A percentile compares a stretch with the other conserved stretches of the same genome.
Conservation (phyloP, 2,113 vertebrate species). For the Otolemur garnettii region DNA sequence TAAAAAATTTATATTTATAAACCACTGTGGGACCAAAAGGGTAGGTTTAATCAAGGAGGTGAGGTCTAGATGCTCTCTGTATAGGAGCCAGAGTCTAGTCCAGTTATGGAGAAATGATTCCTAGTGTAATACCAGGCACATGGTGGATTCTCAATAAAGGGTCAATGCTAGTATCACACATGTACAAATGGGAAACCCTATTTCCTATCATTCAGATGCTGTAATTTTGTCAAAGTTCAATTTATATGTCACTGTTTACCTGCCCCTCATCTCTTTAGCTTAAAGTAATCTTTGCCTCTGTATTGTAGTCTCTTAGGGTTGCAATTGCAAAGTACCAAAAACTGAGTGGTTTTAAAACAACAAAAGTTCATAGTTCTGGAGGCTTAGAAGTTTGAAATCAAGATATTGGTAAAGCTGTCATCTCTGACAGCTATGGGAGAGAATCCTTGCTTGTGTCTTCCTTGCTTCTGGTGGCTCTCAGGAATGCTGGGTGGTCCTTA, state of each 20-base stretch:
- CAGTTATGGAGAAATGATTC: neutral
- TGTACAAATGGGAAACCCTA: neutral
- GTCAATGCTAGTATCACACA: neutral
- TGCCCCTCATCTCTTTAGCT: neutral
- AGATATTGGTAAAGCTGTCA: neutral
- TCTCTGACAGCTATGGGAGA: neutral
- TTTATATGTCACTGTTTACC: neutral
- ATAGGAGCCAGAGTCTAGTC: neutral
- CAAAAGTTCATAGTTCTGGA: neutral
- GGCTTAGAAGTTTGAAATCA: neutral
- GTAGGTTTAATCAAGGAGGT: neutral
- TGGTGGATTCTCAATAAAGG: neutral
- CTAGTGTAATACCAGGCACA: neutral
- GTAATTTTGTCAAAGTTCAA: neutral
- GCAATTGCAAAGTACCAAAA: neutral
- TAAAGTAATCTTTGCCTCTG: neutral
- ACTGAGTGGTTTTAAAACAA: neutral
- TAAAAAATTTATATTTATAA: neutral
- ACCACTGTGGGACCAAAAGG: neutral
- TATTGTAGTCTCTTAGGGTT: neutral
- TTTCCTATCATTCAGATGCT: neutral
- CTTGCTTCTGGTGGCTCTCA: fast-evolving
- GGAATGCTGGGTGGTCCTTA: neutral
- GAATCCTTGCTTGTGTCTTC: neutral
- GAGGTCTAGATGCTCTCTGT: neutral